A percentile compares a stretch with the other conserved stretches of the same genome.
Conservation (phyloP, 2,888 invertebrate species). For the Stenchaetothrips biformis region DNA sequence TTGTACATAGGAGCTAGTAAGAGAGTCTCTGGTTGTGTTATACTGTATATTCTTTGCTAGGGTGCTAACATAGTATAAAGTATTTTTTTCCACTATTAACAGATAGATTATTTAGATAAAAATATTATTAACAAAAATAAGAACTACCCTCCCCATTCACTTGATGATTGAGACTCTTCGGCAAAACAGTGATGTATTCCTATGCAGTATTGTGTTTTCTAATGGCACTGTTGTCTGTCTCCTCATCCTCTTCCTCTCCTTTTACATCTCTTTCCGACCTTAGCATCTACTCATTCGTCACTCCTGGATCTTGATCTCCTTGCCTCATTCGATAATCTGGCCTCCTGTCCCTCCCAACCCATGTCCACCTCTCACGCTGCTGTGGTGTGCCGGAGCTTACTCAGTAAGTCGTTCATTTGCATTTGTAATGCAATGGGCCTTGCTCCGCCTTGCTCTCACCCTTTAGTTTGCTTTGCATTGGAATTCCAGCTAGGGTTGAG, state of each 20-base stretch:
- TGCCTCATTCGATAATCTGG: slow-evolving; percentile 15
- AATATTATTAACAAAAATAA: too few species aligned
- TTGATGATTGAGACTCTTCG: background rate
- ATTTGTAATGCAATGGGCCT: too few species aligned
- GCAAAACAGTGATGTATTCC: background rate
- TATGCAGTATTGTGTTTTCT: background rate
- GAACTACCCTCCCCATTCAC: too few species aligned
- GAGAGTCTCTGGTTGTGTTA: too few species aligned
- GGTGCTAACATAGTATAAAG: too few species aligned
- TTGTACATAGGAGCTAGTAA: slow-evolving; percentile 11
- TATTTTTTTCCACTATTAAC: too few species aligned
- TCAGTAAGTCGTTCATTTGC: background rate
- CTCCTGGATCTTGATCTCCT: slow-evolving; percentile 17
- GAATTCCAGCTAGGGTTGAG: too few species aligned
- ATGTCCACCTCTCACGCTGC: slow-evolving; percentile 12
- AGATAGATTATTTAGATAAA: too few species aligned
- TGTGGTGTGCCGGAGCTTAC: slow-evolving; percentile 6
- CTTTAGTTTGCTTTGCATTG: too few species aligned
- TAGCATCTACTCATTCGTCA: slow-evolving; percentile 16
- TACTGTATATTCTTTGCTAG: too few species aligned
- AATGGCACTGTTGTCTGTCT: slow-evolving; percentile 12
- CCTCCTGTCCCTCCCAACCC: background rate
- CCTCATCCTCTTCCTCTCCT: background rate
- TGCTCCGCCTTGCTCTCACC: too few species aligned
- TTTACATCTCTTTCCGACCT: background rate